Evolutionary conservation across 2,797 vertebrate species (phyloP).

Genomic region (Coccyzus lansbergi): DNA sequence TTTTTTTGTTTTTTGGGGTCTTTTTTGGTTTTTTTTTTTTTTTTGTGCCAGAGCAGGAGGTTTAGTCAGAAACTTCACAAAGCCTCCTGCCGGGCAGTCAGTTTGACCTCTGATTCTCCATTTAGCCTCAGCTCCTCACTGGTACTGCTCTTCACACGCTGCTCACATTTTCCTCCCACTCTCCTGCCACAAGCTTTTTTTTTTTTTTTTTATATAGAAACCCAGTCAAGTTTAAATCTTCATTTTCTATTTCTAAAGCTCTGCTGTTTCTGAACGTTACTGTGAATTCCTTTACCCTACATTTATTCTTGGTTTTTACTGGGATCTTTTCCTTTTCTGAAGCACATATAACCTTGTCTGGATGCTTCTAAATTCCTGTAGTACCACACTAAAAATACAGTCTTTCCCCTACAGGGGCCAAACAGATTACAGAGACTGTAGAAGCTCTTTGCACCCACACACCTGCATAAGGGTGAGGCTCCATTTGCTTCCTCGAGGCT

Average conservation of each 20-base stretch:
- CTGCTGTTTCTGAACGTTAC: neutral
- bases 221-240: neutral
- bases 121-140: neutral
- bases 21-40: too few species aligned
- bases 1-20: too few species aligned
- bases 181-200: neutral
- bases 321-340: neutral
- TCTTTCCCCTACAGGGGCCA: neutral
- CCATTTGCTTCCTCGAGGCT: neutral
- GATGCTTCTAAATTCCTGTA: neutral
- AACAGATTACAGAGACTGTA: neutral
- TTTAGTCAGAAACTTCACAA: neutral
- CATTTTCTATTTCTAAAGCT: neutral
- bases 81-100: neutral
- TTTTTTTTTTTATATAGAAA: neutral
- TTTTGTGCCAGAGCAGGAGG: neutral
- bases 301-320: neutral
- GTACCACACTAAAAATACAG: neutral
- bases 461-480: constrained; percentile 16
- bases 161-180: neutral
- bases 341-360: neutral
- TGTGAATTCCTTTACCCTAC: neutral
- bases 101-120: neutral
- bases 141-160: neutral
- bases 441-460: constrained; percentile 2